phyloP scores from a whole-genome alignment of 2,797 vertebrate species.

The Oceanodroma leucorhoa region DNA sequence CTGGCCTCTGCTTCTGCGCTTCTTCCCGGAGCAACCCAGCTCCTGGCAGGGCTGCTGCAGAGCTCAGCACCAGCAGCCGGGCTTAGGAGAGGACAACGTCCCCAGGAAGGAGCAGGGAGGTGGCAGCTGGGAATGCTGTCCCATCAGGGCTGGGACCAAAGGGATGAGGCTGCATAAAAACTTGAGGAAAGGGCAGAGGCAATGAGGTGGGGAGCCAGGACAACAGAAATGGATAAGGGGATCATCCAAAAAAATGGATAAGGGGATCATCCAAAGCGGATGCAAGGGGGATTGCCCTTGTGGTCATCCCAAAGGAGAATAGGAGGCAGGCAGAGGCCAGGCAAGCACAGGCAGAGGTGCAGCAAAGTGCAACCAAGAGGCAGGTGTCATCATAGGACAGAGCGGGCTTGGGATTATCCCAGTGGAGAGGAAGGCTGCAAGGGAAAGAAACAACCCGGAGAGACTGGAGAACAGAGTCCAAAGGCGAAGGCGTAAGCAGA shows the following conservation, averaged over 20 bases:
- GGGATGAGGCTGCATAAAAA: background rate
- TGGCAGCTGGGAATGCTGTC: background rate
- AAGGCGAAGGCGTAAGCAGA: background rate
- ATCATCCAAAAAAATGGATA: background rate
- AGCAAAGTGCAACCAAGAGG: background rate
- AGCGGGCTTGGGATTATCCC: background rate
- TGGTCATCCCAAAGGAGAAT: background rate
- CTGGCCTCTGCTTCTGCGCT: background rate
- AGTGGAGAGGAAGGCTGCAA: background rate
- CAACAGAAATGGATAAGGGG: background rate
- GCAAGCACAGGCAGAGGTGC: background rate
- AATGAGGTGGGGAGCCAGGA: background rate
- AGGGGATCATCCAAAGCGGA: background rate
- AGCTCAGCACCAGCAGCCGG: background rate
- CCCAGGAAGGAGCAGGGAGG: background rate
- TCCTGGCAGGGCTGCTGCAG: background rate
- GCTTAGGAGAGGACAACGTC: background rate
- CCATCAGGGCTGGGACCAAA: background rate
- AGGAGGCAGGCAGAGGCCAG: background rate
- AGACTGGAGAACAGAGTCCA: background rate
- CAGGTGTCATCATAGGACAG: background rate
- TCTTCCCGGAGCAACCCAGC: background rate
- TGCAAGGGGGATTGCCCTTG: background rate
- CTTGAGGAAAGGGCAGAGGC: background rate
- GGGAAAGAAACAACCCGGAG: background rate